A percentile compares a stretch with the other conserved stretches of the same genome.
phyloP scores from a whole-genome alignment of 2,113 vertebrate genomes.

The Scatophagus argus region DNA sequence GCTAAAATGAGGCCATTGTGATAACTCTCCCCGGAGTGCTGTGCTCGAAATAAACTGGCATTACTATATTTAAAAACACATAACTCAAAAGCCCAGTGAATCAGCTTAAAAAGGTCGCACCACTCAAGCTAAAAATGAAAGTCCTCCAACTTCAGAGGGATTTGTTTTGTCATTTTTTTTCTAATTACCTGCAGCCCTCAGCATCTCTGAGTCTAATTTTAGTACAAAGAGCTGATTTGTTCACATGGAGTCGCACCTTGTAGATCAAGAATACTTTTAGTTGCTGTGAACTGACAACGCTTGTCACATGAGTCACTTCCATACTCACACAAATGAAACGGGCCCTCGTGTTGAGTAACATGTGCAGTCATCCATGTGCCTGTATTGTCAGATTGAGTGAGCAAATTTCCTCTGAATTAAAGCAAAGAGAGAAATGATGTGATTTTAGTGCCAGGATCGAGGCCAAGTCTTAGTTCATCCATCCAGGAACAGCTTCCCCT shows the following conservation, averaged over 20 bases:
- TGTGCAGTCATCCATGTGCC: neutral
- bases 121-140: slow-evolving; percentile 50
- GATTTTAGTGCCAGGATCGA: slow-evolving; percentile 25
- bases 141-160: slow-evolving; percentile 33
- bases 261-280: slow-evolving; percentile 32
- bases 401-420: slow-evolving; percentile 35
- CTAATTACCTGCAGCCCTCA: slow-evolving; percentile 59
- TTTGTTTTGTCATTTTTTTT: slow-evolving; percentile 49
- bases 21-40: slow-evolving; percentile 67
- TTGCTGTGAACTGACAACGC: slow-evolving; percentile 32
- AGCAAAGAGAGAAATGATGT: slow-evolving; percentile 25
- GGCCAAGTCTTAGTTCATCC: slow-evolving; percentile 31
- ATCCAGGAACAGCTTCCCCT: slow-evolving; percentile 15
- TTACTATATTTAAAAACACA: slow-evolving; percentile 79
- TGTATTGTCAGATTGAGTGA: slow-evolving; percentile 28
- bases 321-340: slow-evolving; percentile 26
- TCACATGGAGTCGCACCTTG: slow-evolving; percentile 36
- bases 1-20: slow-evolving; percentile 78
- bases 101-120: slow-evolving; percentile 65
- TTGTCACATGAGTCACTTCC: slow-evolving; percentile 42
- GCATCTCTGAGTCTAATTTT: slow-evolving; percentile 61
- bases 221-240: slow-evolving; percentile 49
- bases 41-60: slow-evolving; percentile 73
- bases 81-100: slow-evolving; percentile 58
- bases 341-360: slow-evolving; percentile 17